Conservation (phyloP, 2,888 invertebrate genomes). For the Epirrita christyi region DNA sequence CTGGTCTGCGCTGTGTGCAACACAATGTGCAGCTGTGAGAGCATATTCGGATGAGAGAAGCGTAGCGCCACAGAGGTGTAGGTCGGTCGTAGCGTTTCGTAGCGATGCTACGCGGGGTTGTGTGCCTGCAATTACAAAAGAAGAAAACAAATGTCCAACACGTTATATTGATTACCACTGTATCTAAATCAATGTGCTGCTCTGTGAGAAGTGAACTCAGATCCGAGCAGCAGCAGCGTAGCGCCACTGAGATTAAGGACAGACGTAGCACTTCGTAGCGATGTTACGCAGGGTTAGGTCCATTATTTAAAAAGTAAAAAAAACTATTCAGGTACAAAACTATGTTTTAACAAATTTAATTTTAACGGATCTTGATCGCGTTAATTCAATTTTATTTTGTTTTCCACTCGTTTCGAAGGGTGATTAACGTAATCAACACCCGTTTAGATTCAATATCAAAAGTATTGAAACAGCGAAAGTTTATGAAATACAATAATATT, state of each 20-base stretch:
- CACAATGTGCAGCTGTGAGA: slow-evolving; percentile 76
- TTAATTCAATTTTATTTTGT: too few relatives aligned
- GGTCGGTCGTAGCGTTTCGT: slow-evolving; percentile 51
- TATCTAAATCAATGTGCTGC: too few relatives aligned
- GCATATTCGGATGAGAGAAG: slow-evolving; percentile 58
- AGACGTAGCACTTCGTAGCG: slow-evolving; percentile 3
- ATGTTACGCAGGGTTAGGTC: slow-evolving; percentile 4
- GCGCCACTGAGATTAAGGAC: background rate
- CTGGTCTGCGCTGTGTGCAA: slow-evolving; percentile 42
- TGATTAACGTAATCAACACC: too few relatives aligned
- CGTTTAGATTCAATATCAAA: too few relatives aligned
- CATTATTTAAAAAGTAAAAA: background rate
- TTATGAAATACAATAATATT: too few relatives aligned
- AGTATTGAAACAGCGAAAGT: too few relatives aligned
- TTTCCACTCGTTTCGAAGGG: background rate
- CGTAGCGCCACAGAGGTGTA: slow-evolving; percentile 70
- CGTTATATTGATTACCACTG: too few relatives aligned
- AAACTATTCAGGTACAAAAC: too few relatives aligned
- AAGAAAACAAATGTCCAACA: background rate
- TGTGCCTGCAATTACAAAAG: slow-evolving; percentile 49
- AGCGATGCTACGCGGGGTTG: slow-evolving; percentile 66
- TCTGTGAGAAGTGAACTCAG: too few relatives aligned
- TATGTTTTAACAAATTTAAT: too few relatives aligned
- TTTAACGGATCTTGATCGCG: too few relatives aligned
- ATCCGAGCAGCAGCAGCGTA: too few relatives aligned